A percentile compares a stretch with the other conserved stretches of the same genome.
phyloP scores from a whole-genome alignment of 2,888 invertebrate species.

The Synanthedon myopaeformis region DNA sequence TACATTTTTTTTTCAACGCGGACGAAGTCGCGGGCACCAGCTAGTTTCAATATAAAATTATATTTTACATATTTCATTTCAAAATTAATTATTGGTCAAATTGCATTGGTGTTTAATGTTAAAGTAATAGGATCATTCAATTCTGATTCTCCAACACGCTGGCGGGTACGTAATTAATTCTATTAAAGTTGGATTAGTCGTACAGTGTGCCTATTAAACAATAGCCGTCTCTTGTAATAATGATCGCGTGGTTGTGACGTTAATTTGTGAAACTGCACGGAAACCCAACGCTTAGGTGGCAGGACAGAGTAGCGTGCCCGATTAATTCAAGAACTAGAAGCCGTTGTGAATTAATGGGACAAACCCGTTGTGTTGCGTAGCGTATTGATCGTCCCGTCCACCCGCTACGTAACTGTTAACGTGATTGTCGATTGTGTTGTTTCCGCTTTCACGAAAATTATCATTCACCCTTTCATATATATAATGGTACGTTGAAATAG shows the following conservation, averaged over 20 bases:
- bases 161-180: too few relatives aligned
- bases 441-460: not conserved
- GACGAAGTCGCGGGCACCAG: too few relatives aligned
- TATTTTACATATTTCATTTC: too few relatives aligned
- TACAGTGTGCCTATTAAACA: not conserved
- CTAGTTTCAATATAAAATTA: too few relatives aligned
- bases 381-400: slow-evolving; percentile 28
- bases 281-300: slow-evolving; percentile 43
- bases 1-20: too few relatives aligned
- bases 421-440: not conserved
- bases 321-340: slow-evolving; percentile 59
- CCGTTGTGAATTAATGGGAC: slow-evolving; percentile 46
- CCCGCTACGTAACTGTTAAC: not conserved
- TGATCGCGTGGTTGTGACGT: slow-evolving; percentile 40
- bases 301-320: slow-evolving; percentile 30
- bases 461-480: not conserved
- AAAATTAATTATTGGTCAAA: too few relatives aligned
- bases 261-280: slow-evolving; percentile 60
- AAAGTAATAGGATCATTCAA: too few relatives aligned
- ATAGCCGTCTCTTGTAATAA: slow-evolving; percentile 27
- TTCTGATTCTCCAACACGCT: too few relatives aligned
- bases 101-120: too few relatives aligned
- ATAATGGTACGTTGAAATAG: too few relatives aligned
- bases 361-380: slow-evolving; percentile 26
- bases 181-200: too few relatives aligned